These are phyloP conservation scores for Nyctibius grandis DNA, from an alignment of 2,797 vertebrate genomes.

Conservation along the genomic window DNA sequence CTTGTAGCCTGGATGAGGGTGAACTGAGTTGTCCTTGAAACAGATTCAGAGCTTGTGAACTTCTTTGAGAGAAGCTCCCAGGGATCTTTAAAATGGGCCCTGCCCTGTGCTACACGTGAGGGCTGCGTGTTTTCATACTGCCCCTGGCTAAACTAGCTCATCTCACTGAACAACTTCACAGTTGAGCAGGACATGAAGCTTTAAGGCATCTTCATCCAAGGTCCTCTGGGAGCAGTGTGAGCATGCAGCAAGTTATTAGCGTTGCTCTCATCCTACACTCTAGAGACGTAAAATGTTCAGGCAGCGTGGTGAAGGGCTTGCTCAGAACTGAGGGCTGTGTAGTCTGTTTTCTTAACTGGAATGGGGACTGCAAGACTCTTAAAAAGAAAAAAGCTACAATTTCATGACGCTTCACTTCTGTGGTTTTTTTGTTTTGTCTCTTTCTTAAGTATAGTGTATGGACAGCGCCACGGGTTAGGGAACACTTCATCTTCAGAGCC, in stretches of 20 bases:
- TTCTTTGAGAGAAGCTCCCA: background rate
- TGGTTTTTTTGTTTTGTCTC: slow-evolving; percentile 62
- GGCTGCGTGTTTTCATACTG: background rate
- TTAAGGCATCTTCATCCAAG: background rate
- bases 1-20: background rate
- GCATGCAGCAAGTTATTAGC: background rate
- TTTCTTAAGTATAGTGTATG: slow-evolving; percentile 43
- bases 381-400: background rate
- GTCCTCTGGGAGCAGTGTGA: background rate
- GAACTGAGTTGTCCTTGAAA: background rate
- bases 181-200: background rate
- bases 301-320: background rate
- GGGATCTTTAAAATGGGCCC: rapidly evolving
- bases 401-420: slow-evolving; percentile 33
- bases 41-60: background rate
- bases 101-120: rapidly evolving
- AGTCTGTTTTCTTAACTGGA: background rate
- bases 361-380: background rate
- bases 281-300: background rate
- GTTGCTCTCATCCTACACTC: rapidly evolving
- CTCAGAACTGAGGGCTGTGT: background rate
- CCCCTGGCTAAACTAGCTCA: background rate
- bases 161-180: background rate
- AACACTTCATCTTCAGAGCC: slow-evolving; percentile 32
- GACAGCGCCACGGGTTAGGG: slow-evolving; percentile 52